Evolutionary conservation across 1,140 invertebrate species (phyloP), one percentile per base, ranked within the genome.

Genomic region (Aphaenogaster rudis): DNA sequence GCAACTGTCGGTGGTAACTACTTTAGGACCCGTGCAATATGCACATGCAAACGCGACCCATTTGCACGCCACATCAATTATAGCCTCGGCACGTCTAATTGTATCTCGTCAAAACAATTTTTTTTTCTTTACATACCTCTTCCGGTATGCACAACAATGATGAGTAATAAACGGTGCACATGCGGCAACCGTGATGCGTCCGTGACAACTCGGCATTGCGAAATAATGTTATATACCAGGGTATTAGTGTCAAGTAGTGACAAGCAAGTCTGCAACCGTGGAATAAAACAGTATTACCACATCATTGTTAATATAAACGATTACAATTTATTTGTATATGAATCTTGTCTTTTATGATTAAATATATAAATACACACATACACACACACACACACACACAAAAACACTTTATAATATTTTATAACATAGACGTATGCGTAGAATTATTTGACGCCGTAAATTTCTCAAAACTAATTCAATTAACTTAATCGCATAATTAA

Each of bases 31-130:
- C 45, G 13, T 28, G 74, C 36, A 48, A 33, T 54, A 28, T 54
- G 28, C 3, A 71, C 13, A 42, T 42, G 66, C 79, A 21, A 59
- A 59, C n/a, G 39, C 42, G 45, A 77, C 15, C 45, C n/a, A 57
- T 85, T 85, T 77, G 48, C 59, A 77, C 59, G 57, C 15, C 54
- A 84, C 69, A 2, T 64, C 52, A 54, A 89, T 89, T 87, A 61
- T 3, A 52, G 61, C 33, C 42, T 15, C 48, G 28, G 28, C 2
- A 9, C 13, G 21, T 76, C 33, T 72, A 90, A 90, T 87, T 89
- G 59, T 64, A 39, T 6, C 21, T 76, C 76, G 11, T 45, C 36
- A 67, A 87, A 84, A 72, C 48, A 78, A 78, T 28, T 87, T 85
- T 54, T 77, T 52, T 67, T 63, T 15, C 33, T 78, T 82, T 67